Evolutionary conservation across 2,113 vertebrate species (phyloP).

Genomic region (Rhombomys opimus): DNA sequence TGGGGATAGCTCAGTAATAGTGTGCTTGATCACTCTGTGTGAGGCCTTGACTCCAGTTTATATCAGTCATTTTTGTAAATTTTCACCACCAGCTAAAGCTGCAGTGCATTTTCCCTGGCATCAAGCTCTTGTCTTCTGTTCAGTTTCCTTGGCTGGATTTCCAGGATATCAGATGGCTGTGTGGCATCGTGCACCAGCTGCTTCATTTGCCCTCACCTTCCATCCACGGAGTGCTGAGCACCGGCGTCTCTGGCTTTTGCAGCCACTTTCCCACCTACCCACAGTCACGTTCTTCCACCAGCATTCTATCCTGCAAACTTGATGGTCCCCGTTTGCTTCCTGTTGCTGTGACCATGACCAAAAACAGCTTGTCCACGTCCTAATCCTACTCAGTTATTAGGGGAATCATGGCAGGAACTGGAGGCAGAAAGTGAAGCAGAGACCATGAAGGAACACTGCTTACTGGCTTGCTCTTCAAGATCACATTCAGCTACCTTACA

Average conservation of each 20-base stretch:
- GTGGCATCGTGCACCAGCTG: not conserved
- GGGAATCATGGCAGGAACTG: not conserved
- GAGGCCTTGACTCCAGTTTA: not conserved
- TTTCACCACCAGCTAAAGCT: not conserved
- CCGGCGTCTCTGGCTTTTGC: not conserved
- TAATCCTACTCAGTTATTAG: not conserved
- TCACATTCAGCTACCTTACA: not conserved
- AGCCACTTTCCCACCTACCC: not conserved
- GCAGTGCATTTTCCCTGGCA: not conserved
- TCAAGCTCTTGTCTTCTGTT: slow-evolving; percentile 1
- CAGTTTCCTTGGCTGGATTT: not conserved
- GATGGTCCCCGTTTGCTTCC: not conserved
- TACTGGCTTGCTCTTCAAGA: not conserved
- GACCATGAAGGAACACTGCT: not conserved
- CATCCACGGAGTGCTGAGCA: too few relatives aligned
- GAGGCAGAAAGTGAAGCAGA: not conserved
- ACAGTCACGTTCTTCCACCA: not conserved
- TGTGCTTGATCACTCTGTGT: not conserved
- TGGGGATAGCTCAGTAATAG: not conserved
- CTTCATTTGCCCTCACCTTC: not conserved
- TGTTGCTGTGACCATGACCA: not conserved
- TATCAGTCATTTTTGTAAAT: not conserved
- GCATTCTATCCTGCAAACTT: not conserved
- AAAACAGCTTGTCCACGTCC: not conserved
- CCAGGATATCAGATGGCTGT: not conserved